Base-by-base conservation (phyloP, 2,113 vertebrate genomes). In the Baryphthengus martii region DNA sequence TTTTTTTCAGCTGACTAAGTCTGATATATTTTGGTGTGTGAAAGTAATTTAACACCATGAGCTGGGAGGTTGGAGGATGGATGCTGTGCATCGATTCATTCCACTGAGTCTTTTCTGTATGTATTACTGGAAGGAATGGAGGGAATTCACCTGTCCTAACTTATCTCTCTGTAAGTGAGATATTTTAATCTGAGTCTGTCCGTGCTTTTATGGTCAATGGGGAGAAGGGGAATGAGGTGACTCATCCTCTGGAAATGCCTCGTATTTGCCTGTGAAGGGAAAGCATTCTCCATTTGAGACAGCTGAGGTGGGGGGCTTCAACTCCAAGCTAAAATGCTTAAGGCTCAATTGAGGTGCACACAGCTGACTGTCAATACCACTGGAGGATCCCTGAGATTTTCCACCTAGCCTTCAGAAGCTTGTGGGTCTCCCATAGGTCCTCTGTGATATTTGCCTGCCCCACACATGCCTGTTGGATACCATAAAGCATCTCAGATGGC, bases 1-100 rank as follows among this genome's bases (percentile, higher is more conserved):
- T 94, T 82, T 85, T 89, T 80, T 91, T 90, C 77, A 92, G 45
- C 71, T 89, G 84, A 84, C 84, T 90, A 83, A 87, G 59, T 88
- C 40, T 83, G 70, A 61, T 90, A 39, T 33, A 76, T 78, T 92
- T 95, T 73, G 58, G 37, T 91, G 40, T 71, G 35, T 83, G 85
- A 88, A 52, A 84, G 79, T 92, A 93, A 92, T 92, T 76, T 79
- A 75, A 92, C 89, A 42, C 84, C 3, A 0, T 42, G 68, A 84
- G 24, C 72, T 94, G 68, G 35, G 88, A 78, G 62, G 35, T 50
- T 89, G 53, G 40, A 73, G 68, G 52, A 52, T 80, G 45, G 47
- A 85, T 95, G 81, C 62, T 89, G 95, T 84, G 52, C 77, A 62
- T 89, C 1, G 0, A 62, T 94, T 91, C 75, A 80, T 93, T 94